A percentile compares a stretch with the other conserved stretches of the same genome.
Conservation (phyloP, 2,113 vertebrate species). For the Petromus typicus region DNA sequence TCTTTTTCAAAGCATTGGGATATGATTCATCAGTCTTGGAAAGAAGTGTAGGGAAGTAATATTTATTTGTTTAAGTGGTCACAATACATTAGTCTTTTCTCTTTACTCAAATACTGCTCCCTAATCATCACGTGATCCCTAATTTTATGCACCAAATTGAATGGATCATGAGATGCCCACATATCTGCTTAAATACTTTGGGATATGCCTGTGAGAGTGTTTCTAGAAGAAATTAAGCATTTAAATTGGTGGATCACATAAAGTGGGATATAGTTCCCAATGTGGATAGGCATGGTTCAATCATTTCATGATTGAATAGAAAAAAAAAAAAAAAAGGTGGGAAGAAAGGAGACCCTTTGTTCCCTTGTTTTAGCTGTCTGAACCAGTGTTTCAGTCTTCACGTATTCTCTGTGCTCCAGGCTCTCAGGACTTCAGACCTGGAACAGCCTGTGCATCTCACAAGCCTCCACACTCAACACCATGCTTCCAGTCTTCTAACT, state of each 20-base stretch:
- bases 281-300: background rate
- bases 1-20: background rate
- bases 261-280: background rate
- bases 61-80: slow-evolving; percentile 7
- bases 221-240: background rate
- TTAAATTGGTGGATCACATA: background rate
- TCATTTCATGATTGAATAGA: too few relatives aligned
- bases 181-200: background rate
- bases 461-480: background rate
- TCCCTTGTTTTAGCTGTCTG: background rate
- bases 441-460: background rate
- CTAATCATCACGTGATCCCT: background rate
- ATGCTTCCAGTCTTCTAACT: too few relatives aligned
- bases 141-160: background rate
- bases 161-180: background rate
- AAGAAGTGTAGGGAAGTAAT: background rate
- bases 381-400: background rate
- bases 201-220: background rate
- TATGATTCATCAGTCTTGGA: background rate
- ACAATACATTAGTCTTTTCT: background rate
- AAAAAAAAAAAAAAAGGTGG: background rate
- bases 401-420: background rate
- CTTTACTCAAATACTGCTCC: background rate
- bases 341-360: background rate
- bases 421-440: background rate